A percentile compares a stretch with the other conserved stretches of the same genome.
These are phyloP conservation scores for Pteromalus puparum DNA, from an alignment of 1,140 invertebrate genomes.

Conservation along the genomic window DNA sequence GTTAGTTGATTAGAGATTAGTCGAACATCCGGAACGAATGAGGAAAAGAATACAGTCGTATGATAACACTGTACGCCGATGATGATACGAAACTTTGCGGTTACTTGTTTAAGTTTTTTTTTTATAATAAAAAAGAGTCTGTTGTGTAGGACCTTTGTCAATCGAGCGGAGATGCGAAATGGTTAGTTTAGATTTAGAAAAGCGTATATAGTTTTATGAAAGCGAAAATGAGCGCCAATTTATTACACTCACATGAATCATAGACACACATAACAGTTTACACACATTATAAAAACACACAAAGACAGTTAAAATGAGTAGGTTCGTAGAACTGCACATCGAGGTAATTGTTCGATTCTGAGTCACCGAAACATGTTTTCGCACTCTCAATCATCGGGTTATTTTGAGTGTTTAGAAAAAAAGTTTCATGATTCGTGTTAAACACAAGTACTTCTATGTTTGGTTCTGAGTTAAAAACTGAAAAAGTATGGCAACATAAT, in stretches of 20 bases:
- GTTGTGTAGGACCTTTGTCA: slow-evolving; percentile 52
- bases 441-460: background rate
- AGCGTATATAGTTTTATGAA: slow-evolving; percentile 55
- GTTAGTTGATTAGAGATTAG: slow-evolving; percentile 73
- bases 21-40: slow-evolving; percentile 55
- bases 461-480: background rate
- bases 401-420: background rate
- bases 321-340: background rate
- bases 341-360: background rate
- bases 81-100: slow-evolving; percentile 32
- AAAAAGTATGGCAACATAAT: background rate
- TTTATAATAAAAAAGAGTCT: slow-evolving; percentile 42
- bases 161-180: slow-evolving; percentile 32
- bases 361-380: slow-evolving; percentile 11
- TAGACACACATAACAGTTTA: background rate
- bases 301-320: background rate
- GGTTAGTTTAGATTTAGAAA: slow-evolving; percentile 37
- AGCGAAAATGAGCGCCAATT: slow-evolving; percentile 48
- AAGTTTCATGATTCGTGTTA: background rate
- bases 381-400: background rate
- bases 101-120: slow-evolving; percentile 35
- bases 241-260: slow-evolving; percentile 38
- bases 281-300: background rate
- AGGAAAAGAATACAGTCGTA: slow-evolving; percentile 57
- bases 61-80: slow-evolving; percentile 52